Evolutionary conservation across 2,113 vertebrate species (phyloP).

Genomic region (Carassius carassius): DNA sequence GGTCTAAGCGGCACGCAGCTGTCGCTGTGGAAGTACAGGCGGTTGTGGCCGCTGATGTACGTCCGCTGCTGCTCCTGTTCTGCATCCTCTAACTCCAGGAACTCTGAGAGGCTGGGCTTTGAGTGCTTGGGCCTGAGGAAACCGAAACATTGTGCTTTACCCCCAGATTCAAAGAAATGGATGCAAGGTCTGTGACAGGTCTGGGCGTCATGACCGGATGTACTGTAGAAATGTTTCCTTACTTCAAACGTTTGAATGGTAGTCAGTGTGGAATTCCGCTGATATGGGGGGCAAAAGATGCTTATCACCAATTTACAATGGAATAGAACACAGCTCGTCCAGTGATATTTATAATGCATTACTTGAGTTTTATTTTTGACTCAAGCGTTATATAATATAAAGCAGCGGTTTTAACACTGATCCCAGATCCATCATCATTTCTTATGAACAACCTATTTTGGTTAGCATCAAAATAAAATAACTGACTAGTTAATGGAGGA

Average conservation of each 20-base stretch:
- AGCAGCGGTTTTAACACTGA: neutral
- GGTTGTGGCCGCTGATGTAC: slow-evolving; percentile 86
- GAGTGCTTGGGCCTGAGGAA: slow-evolving; percentile 81
- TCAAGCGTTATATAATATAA: neutral
- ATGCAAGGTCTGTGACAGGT: neutral
- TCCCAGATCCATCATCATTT: neutral
- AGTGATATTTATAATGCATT: neutral
- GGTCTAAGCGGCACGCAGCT: slow-evolving; percentile 85
- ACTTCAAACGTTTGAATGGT: neutral
- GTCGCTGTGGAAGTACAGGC: slow-evolving; percentile 89
- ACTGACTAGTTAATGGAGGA: neutral
- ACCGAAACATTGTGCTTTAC: neutral
- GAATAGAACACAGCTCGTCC: neutral
- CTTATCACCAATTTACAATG: neutral
- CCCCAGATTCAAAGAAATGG: neutral
- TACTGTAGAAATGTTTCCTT: neutral
- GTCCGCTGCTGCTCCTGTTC: slow-evolving; percentile 86
- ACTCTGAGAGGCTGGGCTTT: slow-evolving; percentile 89
- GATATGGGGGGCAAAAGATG: neutral
- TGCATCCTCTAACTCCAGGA: slow-evolving; percentile 86
- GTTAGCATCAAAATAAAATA: neutral
- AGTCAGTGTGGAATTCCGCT: neutral
- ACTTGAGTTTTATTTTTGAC: neutral
- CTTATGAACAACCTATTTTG: neutral
- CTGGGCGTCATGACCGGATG: neutral